phyloP scores from a whole-genome alignment of 2,113 vertebrate genomes.

The Maccullochella peelii region DNA sequence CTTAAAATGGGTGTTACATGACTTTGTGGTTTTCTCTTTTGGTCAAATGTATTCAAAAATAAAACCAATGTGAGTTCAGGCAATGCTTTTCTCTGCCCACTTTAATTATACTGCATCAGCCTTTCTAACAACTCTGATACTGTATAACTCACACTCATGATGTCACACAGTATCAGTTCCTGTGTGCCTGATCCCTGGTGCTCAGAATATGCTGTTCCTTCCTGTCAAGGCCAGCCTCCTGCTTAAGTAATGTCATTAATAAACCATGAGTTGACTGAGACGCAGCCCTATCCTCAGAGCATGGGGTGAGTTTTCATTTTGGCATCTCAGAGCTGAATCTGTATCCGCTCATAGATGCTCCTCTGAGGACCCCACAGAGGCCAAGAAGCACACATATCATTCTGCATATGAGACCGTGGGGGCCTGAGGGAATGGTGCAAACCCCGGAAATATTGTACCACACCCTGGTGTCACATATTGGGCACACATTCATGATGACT shows the following conservation, averaged over 20 bases:
- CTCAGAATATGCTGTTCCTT: constrained; percentile 50
- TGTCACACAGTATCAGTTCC: constrained; percentile 42
- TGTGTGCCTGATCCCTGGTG: not conserved
- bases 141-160: not conserved
- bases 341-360: constrained; percentile 33
- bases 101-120: not conserved
- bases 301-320: constrained; percentile 58
- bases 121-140: constrained; percentile 31
- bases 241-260: constrained; percentile 61
- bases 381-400: constrained; percentile 7
- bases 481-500: constrained; percentile 22
- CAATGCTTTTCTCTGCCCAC: not conserved
- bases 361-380: constrained; percentile 1
- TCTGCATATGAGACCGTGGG: not conserved
- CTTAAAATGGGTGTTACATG: not conserved
- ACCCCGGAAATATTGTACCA: constrained; percentile 21
- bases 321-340: constrained; percentile 34
- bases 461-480: constrained; percentile 20
- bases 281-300: constrained; percentile 21
- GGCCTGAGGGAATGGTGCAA: constrained; percentile 33
- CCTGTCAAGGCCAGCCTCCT: constrained; percentile 7
- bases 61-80: not conserved
- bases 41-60: constrained; percentile 5
- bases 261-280: constrained; percentile 22
- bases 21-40: constrained; percentile 17